Base-by-base conservation (phyloP, 1,140 invertebrate species). In the Thereuonema tuberculata region DNA sequence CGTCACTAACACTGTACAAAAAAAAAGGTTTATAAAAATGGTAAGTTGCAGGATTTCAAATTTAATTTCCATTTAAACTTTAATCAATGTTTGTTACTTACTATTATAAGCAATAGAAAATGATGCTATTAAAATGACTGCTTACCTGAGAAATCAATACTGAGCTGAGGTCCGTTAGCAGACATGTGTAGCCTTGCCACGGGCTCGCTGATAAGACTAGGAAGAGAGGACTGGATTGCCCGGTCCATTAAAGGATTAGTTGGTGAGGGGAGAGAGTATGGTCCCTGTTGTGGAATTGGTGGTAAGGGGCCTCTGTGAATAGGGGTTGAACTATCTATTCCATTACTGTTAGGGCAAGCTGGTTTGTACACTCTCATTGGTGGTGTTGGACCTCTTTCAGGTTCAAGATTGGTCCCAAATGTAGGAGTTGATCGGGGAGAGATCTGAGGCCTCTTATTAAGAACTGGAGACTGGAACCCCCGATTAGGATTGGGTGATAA, bases 201-300 rank as follows among this genome's bases (percentile, higher is more conserved):
- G 14, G 64, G 68, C 59, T 70, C 71, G 61, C 66, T 69, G 43
- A 69, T 70, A 23, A 76, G 64, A 65, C 73, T 75, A 3, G 74
- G 74, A 25, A 77, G 65, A 26, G 76, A 76, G 25, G 76, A 77
- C 68, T 78, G 75, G 56, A 76, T 75, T 25, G 70, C 75, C 54
- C 75, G 63, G 58, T 78, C 76, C 64, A 71, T 70, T 31, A 75
- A 17, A 46, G 43, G 56, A 27, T 59, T 67, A 5, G 58, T 53
- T 61, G 65, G n/a, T 61, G 63, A 56, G 1, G 15, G 14, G 3
- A 37, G 12, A 3, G 27, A 21, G 14, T 59, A 26, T 28, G 28
- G 15, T 52, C 47, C 37, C 54, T 63, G n/a, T 23, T 21, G 20
- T 55, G 52, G 3, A 62, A 20, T 59, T 43, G 60, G 37, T 27